Evolutionary conservation across 2,797 vertebrate species (phyloP), one percentile per base, ranked within the genome.

Genomic region (Crocodylus rhombifer): DNA sequence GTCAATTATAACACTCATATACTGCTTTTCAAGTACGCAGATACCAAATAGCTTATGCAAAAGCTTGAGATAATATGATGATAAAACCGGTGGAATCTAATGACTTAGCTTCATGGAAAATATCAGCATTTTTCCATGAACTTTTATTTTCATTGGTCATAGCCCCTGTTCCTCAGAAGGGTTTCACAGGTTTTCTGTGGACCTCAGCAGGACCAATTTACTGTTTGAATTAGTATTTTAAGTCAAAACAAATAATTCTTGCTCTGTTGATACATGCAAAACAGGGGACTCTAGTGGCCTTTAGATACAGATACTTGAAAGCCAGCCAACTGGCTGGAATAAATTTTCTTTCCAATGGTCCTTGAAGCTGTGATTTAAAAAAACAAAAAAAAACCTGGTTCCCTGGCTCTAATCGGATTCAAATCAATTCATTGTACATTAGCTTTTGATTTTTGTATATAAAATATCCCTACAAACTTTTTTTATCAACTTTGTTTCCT

Each of bases 231-330:
- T 84, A 88, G 57, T 30, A 30, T 78, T 76, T 82, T 91, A 93
- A 76, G 16, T 85, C 82, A 30, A 89, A 84, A 93, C 74, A 77
- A 83, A 93, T 75, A 80, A 63, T 42, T 80, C 51, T 69, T 87
- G 83, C 33, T 82, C 58, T 94, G 84, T 77, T 88, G 84, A 94
- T 75, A 77, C 80, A 67, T 30, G n/a, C 23, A 20, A 82, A 90
- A 13, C 80, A 28, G 18, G 91, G 77, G 26, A 57, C 88, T 93
- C 78, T 94, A 80, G 62, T 95, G 84, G 96, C 94, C 95, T 96
- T 97, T 94, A 91, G 94, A 94, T 94, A 79, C 90, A 95, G 94
- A 42, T 89, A 87, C 92, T 90, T 92, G 94, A 92, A 95, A 94
- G 95, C 94, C 89, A 94, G 95, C 94, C 89, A 90, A 75, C 79